These are phyloP conservation scores for Drosophila paranaensis DNA, from an alignment of 2,888 invertebrate species.

Conservation along the genomic window DNA sequence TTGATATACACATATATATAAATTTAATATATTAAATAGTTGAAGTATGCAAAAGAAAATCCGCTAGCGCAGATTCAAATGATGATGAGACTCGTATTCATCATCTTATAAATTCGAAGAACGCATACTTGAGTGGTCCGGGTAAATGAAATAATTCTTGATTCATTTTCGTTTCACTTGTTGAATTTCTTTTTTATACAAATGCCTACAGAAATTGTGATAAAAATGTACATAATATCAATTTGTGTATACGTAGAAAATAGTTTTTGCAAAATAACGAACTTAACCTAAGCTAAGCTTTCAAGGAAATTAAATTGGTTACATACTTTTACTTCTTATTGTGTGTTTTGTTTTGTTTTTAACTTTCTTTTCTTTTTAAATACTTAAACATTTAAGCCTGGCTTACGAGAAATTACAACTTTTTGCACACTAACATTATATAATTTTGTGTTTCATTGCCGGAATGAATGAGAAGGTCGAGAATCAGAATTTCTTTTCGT, in stretches of 20 bases:
- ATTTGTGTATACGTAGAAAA: conserved; percentile 61
- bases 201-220: conserved; percentile 38
- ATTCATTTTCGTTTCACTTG: conserved; percentile 24
- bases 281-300: conserved; percentile 73
- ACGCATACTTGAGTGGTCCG: conserved; percentile 69
- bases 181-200: conserved; percentile 24
- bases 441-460: conserved; percentile 65
- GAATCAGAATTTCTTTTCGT: conserved; percentile 18
- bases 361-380: conserved; percentile 54
- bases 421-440: conserved; percentile 37
- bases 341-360: conserved; percentile 25
- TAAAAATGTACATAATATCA: conserved; percentile 70
- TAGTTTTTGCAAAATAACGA: conserved; percentile 36
- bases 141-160: conserved; percentile 62
- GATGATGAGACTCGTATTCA: conserved; percentile 36
- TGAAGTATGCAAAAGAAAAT: conserved; percentile 66
- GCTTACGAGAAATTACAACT: conserved; percentile 50
- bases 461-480: conserved; percentile 74
- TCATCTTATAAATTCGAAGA: conserved; percentile 72
- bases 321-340: conserved; percentile 13
- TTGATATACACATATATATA: conserved; percentile 30
- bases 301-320: conserved; percentile 66
- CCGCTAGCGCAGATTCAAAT: conserved; percentile 38
- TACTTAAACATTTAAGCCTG: conserved; percentile 72
- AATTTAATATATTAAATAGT: conserved; percentile 35